Base-by-base conservation (phyloP, 2,113 vertebrate species). In the Peucedramus taeniatus region DNA sequence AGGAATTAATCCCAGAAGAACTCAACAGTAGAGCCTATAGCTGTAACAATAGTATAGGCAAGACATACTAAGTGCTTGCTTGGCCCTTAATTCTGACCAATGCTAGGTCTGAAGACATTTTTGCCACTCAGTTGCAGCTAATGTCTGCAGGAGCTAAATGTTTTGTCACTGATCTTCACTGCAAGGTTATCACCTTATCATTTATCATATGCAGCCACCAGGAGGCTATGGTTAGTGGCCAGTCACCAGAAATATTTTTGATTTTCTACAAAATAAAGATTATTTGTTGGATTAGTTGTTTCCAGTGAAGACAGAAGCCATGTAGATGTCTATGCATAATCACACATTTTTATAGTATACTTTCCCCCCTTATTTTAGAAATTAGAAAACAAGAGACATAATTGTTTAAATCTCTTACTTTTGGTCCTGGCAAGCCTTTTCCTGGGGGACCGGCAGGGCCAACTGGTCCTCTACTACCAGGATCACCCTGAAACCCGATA, bases 341-440 rank as follows among this genome's bases (percentile, higher is more conserved):
- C 20, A 64, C 18, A 44, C 6, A 37, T 82, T 83, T 83, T 82
- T 66, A 54, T 26, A 60, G 14, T 39, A 13, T 27, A 35, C 9
- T 50, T 53, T 6, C 0, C 0, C 0, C 22, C 10, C 6, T 7
- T 24, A 49, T 74, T 91, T 37, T 39, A 53, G 66, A 16, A 92
- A 76, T 51, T 21, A 61, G 31, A 50, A 14, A 83, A 60, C 75
- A 26, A 23, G 24, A 88, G 23, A 90, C 42, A 15, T 30, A 40
- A 60, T 57, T 59, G 30, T 97, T 94, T 90, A 31, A 79, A 63
- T 92, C 19, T 63, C 98, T 98, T 98, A 99, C 99, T 84, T 97
- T 98, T 91, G 97, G 98, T 94, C 99, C 99, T 97, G 98, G 98
- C 56, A 98, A 80, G 12, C 99, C 99, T 96, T 98, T 98, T 93